Base-by-base conservation (phyloP, 1,140 invertebrate genomes). In the Drosophila takahashii region DNA sequence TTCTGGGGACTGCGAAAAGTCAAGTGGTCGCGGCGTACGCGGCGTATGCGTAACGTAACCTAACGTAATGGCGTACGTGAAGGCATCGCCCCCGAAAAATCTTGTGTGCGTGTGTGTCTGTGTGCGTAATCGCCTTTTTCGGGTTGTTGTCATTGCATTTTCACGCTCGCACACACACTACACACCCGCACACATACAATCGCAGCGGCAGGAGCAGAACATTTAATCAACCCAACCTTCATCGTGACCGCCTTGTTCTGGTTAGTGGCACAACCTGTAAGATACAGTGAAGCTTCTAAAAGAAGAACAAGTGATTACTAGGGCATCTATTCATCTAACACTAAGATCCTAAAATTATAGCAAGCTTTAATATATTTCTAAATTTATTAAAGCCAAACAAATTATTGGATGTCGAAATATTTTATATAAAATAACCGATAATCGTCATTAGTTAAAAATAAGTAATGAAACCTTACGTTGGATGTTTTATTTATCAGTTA, bases 61-160 rank as follows among this genome's bases (percentile, higher is more conserved):
- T n/a, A 76, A 77, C 74, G 42, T 74, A 76, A 77, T 61, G 78
- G 58, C 73, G 66, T 61, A 80, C 72, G 81, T 86, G 78, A 56
- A 75, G 71, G 57, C 67, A 62, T 56, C 52, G 44, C 57, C 51
- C 51, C 36, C 39, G n/a, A 39, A 26, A 51, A 41, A 69, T 51
- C 44, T 27, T 52, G 15, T 67, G 18, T 18, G 10, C 3, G 34
- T 52, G 22, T 41, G 39, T 58, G 53, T 67, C 15, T 57, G 58
- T 36, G n/a, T 27, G 32, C 51, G 71, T 86, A 81, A 81, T 77
- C 62, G 53, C 66, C 47, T 61, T 74, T 81, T 79, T 77, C 56
- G 67, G 72, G 61, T 60, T 75, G 54, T 64, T 81, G 78, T 74
- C 81, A 87, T 81, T 85, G 83, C 81, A 86, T 81, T 81, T 85